These are phyloP conservation scores for Oreochromis niloticus DNA, from an alignment of 2,113 vertebrate species.

Conservation along the genomic window DNA sequence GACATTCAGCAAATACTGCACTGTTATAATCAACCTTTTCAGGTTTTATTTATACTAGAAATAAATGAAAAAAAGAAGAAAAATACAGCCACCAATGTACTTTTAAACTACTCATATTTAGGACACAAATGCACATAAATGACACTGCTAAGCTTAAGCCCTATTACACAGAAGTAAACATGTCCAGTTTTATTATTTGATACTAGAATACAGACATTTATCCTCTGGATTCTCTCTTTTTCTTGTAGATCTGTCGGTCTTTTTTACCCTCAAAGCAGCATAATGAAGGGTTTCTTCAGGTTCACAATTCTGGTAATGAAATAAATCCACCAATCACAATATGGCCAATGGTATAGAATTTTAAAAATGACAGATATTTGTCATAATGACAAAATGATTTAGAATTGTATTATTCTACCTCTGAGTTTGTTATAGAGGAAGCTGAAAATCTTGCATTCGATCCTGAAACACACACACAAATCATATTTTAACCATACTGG, in stretches of 20 bases:
- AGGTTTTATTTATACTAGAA: rapidly evolving
- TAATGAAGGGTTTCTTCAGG: neutral
- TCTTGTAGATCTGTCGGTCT: neutral
- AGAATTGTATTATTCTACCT: neutral
- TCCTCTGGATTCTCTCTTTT: neutral
- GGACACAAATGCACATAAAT: neutral
- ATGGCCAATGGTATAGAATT: rapidly evolving
- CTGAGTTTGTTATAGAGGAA: neutral
- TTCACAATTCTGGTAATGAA: neutral
- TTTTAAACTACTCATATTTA: rapidly evolving
- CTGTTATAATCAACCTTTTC: neutral
- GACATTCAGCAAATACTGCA: rapidly evolving
- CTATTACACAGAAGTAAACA: neutral
- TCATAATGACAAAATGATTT: neutral
- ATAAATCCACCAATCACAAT: neutral
- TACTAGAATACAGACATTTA: neutral
- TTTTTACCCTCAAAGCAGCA: neutral
- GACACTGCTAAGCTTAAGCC: neutral
- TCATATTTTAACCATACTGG: neutral
- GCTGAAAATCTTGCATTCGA: neutral
- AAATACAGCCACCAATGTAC: neutral
- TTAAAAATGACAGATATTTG: rapidly evolving
- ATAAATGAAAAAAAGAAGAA: rapidly evolving
- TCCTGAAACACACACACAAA: neutral
- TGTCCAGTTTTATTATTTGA: rapidly evolving